Evolutionary conservation across 2,888 invertebrate genomes (phyloP).

Genomic region (Periphyllus acericola): DNA sequence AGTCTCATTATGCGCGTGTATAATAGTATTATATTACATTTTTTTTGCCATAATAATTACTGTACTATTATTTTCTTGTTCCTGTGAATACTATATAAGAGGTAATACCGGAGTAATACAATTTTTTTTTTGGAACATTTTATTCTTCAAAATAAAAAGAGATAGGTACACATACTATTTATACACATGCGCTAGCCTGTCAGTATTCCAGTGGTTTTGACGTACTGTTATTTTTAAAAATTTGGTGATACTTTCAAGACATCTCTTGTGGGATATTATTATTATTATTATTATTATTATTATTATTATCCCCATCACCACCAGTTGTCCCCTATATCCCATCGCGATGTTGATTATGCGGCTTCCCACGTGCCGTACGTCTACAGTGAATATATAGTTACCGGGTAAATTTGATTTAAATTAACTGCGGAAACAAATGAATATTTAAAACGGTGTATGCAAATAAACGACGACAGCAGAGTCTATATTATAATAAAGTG

Average conservation of each 20-base stretch:
- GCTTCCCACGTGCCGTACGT: conserved; percentile 31
- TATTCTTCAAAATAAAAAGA: too few species aligned
- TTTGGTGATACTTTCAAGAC: neutral
- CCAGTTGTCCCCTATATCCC: conserved; percentile 14
- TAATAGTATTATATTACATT: neutral
- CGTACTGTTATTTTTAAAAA: neutral
- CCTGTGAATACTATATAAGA: neutral
- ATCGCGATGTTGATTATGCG: conserved; percentile 31
- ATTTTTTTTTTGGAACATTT: too few species aligned
- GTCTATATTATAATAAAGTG: neutral
- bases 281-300: neutral
- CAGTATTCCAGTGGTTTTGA: neutral
- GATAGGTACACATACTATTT: too few species aligned
- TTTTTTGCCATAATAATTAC: neutral
- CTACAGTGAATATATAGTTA: neutral
- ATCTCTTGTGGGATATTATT: conserved; percentile 33
- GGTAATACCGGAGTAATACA: too few species aligned
- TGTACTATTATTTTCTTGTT: neutral
- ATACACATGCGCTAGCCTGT: neutral
- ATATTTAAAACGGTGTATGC: conserved; percentile 58
- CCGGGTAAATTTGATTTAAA: conserved; percentile 57
- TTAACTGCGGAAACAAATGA: conserved; percentile 59
- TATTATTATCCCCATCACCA: neutral
- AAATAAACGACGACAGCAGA: conserved; percentile 22
- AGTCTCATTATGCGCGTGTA: neutral